A percentile compares a stretch with the other conserved stretches of the same genome.
Conservation (phyloP, 2,113 vertebrate genomes). For the Zingel zingel region DNA sequence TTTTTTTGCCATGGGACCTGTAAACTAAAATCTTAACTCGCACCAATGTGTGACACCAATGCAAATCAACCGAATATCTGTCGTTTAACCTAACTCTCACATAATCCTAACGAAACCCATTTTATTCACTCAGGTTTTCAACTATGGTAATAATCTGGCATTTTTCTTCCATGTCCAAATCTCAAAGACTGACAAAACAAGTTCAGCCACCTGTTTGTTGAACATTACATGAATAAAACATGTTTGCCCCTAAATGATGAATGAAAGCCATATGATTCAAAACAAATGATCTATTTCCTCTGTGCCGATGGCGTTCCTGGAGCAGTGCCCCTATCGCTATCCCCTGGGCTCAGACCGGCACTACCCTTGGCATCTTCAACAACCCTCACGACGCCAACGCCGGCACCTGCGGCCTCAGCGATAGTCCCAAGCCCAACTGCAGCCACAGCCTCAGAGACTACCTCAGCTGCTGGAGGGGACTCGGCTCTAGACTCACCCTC, state of each 20-base stretch:
- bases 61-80: background rate
- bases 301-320: slow-evolving; percentile 82
- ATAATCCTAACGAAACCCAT: background rate
- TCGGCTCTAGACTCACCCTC: slow-evolving; percentile 31
- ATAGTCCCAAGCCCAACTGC: slow-evolving; percentile 73
- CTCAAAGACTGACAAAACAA: slow-evolving; percentile 13
- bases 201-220: slow-evolving; percentile 18
- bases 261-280: background rate
- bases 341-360: slow-evolving; percentile 78
- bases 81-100: background rate
- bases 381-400: slow-evolving; percentile 52
- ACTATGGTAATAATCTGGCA: background rate
- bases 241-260: slow-evolving; percentile 16
- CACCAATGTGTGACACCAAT: background rate
- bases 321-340: slow-evolving; percentile 67
- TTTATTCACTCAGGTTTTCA: background rate
- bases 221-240: slow-evolving; percentile 24
- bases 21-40: background rate
- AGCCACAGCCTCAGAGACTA: slow-evolving; percentile 81
- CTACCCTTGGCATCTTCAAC: slow-evolving; percentile 76
- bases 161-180: background rate
- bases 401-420: slow-evolving; percentile 75
- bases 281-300: slow-evolving; percentile 42
- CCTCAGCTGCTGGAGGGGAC: slow-evolving; percentile 84
- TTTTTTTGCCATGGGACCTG: no score